Percentiles rank a stretch among this genome's conserved stretches.
Conservation (phyloP, 2,113 vertebrate species). For the Coracopsis vasa region DNA sequence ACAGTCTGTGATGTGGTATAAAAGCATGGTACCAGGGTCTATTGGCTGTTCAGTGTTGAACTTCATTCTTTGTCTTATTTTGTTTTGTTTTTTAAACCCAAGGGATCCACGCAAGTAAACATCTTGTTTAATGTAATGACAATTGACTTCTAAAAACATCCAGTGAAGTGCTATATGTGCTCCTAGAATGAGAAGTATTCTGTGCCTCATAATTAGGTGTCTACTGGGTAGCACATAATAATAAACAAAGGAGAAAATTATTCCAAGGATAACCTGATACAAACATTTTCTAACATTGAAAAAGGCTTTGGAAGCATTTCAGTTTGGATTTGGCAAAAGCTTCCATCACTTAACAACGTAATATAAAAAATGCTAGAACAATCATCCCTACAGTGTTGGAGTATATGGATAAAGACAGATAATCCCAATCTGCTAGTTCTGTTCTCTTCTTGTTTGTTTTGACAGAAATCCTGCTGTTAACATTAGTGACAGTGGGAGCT, state of each 20-base stretch:
- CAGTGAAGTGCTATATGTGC: background rate
- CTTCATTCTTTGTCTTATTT: background rate
- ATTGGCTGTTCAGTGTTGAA: background rate
- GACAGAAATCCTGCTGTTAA: constrained; percentile 4
- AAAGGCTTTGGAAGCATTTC: constrained; percentile 23
- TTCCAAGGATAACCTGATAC: constrained; percentile 29
- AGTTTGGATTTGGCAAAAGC: background rate
- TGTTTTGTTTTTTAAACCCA: background rate
- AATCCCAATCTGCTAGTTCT: background rate
- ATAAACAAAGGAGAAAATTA: constrained; percentile 34
- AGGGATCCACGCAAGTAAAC: background rate
- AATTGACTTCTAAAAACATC: background rate
- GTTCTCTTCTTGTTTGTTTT: background rate
- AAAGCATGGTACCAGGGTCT: background rate
- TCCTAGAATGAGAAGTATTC: background rate
- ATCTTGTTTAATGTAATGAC: constrained; percentile 16
- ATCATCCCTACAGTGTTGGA: background rate
- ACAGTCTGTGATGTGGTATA: background rate
- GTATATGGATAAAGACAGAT: background rate
- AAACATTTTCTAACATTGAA: constrained; percentile 2
- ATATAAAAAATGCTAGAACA: background rate
- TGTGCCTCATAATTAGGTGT: background rate
- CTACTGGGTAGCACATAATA: constrained; percentile 4
- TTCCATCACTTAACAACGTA: background rate
- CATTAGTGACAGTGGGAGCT: background rate